Conservation (phyloP, 2,888 invertebrate genomes). For the Ditylenchus weischeri region DNA sequence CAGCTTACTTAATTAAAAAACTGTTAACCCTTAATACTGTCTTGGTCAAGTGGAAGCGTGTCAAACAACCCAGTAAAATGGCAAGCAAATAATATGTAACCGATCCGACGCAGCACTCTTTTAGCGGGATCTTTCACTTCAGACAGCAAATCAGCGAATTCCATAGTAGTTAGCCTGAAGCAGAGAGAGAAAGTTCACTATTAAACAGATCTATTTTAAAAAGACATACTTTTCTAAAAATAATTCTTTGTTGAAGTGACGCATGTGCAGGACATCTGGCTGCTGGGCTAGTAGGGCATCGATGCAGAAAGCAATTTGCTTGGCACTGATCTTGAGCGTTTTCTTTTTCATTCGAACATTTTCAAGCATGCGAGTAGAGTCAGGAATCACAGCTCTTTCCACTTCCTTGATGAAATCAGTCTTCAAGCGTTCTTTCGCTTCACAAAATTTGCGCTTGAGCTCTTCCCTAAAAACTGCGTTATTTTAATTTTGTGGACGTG, state of each 20-base stretch:
- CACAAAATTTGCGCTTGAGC: constrained; percentile 9
- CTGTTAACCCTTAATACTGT: not conserved
- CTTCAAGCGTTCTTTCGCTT: constrained; percentile 9
- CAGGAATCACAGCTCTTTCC: constrained; percentile 10
- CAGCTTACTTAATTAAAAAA: not conserved
- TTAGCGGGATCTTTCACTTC: not conserved
- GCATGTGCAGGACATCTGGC: not conserved
- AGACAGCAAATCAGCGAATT: too few species aligned
- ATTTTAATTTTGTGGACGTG: not conserved
- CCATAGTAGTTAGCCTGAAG: too few species aligned
- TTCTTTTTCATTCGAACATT: not conserved
- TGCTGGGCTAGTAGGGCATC: not conserved
- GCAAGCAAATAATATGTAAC: constrained; percentile 1
- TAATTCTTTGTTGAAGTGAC: constrained; percentile 2
- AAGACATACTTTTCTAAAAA: not conserved
- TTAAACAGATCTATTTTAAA: not conserved
- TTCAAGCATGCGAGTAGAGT: not conserved
- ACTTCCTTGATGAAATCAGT: constrained; percentile 12
- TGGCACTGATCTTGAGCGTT: not conserved
- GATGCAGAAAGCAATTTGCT: constrained; percentile 1
- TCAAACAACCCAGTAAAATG: not conserved
- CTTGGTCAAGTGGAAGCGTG: not conserved
- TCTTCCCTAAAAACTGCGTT: not conserved
- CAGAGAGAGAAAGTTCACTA: not conserved
- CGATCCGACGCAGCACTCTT: not conserved